Percentiles rank a stretch among this genome's conserved stretches.
Conservation (phyloP, 2,113 vertebrate species). For the Hydropotes inermis region DNA sequence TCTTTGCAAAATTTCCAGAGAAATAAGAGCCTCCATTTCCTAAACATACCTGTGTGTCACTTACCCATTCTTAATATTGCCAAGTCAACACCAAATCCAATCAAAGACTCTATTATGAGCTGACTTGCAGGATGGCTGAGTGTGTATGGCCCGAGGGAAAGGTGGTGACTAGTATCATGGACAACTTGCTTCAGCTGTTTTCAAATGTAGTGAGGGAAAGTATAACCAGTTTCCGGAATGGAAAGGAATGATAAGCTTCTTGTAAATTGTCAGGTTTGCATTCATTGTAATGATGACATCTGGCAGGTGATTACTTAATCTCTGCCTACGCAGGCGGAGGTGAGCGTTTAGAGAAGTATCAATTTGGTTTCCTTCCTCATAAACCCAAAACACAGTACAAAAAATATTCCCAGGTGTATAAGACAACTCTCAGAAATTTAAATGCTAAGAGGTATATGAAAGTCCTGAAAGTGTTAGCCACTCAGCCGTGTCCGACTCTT, state of each 20-base stretch:
- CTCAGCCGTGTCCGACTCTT: background rate
- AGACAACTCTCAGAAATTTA: background rate
- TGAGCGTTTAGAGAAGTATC: slow-evolving; percentile 1
- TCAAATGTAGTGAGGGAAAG: slow-evolving; percentile 13
- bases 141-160: background rate
- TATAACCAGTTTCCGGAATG: slow-evolving; percentile 18
- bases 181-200: background rate
- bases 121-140: background rate
- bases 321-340: background rate
- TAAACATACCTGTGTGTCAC: background rate
- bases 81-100: background rate
- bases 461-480: background rate
- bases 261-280: slow-evolving; percentile 22
- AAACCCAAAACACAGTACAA: background rate
- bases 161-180: background rate
- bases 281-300: slow-evolving; percentile 58
- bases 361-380: background rate
- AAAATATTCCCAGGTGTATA: background rate
- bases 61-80: background rate
- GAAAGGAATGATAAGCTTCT: slow-evolving; percentile 37
- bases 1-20: background rate
- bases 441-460: background rate
- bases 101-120: slow-evolving; percentile 8
- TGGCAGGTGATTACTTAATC: slow-evolving; percentile 45
- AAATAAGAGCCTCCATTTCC: background rate